Conservation (phyloP, 2,888 invertebrate species). For the Dascillus cervinus region DNA sequence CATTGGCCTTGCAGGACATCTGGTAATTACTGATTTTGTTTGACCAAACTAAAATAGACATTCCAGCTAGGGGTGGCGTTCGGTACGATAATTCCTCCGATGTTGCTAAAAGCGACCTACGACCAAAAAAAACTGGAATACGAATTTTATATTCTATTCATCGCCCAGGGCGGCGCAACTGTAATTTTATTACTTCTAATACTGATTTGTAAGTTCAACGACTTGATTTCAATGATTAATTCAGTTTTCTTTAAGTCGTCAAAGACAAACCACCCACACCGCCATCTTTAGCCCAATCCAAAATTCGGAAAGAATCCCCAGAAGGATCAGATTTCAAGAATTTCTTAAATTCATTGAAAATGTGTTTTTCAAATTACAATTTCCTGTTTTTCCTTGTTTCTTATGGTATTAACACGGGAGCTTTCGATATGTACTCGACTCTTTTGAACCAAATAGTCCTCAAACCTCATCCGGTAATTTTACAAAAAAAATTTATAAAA, state of each 20-base stretch:
- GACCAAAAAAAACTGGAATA: conserved; percentile 30
- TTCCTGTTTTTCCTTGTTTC: conserved; percentile 3
- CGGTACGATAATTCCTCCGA: conserved; percentile 62
- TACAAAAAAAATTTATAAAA: conserved; percentile 1
- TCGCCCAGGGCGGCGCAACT: conserved; percentile 48
- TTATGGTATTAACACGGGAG: conserved; percentile 1
- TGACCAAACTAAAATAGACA: no score
- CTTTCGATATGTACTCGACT: conserved; percentile 3
- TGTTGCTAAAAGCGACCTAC: conserved; percentile 39
- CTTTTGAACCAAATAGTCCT: conserved; percentile 6
- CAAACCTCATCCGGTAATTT: conserved; percentile 6
- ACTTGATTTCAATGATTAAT: background rate
- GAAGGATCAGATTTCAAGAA: no score
- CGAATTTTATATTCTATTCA: conserved; percentile 48
- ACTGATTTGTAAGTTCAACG: conserved; percentile 11
- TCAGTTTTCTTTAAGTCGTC: conserved; percentile 3
- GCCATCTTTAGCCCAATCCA: background rate
- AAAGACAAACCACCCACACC: conserved; percentile 2
- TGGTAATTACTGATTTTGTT: no score
- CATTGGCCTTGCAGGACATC: conserved; percentile 1
- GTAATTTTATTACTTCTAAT: conserved; percentile 36
- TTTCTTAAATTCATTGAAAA: no score
- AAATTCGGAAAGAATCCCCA: background rate
- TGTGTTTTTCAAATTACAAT: no score
- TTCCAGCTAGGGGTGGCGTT: conserved; percentile 65